phyloP scores from a whole-genome alignment of 2,888 invertebrate genomes.

The Tachina grossa region DNA sequence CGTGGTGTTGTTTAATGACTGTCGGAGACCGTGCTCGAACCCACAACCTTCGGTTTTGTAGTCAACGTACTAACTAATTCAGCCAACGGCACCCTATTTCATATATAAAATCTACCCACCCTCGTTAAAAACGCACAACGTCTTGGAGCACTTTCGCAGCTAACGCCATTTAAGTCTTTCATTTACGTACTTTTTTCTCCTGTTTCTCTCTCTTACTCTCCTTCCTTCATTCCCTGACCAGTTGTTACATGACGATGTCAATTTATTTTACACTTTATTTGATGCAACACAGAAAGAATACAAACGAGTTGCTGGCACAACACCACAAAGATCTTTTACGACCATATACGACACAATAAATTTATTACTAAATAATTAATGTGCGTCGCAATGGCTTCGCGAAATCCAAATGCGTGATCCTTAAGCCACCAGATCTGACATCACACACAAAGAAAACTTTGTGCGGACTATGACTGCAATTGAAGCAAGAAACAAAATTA shows the following conservation, averaged over 20 bases:
- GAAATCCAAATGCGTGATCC: constrained; percentile 65
- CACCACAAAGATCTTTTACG: constrained; percentile 38
- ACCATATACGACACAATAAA: constrained; percentile 60
- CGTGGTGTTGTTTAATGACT: no score
- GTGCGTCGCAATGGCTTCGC: constrained; percentile 67
- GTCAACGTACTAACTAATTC: no score
- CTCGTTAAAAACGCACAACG: constrained; percentile 41
- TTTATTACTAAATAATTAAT: constrained; percentile 74
- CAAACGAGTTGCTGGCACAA: constrained; percentile 47
- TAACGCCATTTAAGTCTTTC: background rate
- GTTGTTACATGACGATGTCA: constrained; percentile 36
- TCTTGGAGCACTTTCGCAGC: constrained; percentile 42
- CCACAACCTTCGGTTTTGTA: no score
- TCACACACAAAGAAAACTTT: constrained; percentile 31
- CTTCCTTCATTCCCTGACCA: constrained; percentile 4
- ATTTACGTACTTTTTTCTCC: background rate
- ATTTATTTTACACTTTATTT: constrained; percentile 47
- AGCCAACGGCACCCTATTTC: no score
- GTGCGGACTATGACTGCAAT: background rate
- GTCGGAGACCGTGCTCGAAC: no score
- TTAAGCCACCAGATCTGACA: constrained; percentile 17
- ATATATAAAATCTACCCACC: background rate
- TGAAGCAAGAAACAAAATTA: constrained; percentile 19
- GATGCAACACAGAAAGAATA: constrained; percentile 12
- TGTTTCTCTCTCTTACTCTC: background rate